phyloP scores from a whole-genome alignment of 2,113 vertebrate species.

The Paramormyrops kingsleyae region DNA sequence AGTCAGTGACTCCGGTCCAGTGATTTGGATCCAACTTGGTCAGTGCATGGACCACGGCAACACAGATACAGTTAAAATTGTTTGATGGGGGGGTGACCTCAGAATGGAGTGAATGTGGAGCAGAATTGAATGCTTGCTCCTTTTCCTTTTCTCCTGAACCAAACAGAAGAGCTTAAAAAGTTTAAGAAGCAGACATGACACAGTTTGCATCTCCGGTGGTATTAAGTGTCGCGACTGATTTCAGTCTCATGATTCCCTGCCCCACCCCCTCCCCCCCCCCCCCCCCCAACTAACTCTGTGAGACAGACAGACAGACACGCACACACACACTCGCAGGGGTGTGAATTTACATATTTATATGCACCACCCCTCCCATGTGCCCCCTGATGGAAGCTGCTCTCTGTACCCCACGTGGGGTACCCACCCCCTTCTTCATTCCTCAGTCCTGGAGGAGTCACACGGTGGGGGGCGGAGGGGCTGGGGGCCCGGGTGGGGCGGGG shows the following conservation, averaged over 20 bases:
- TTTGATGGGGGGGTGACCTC: slow-evolving; percentile 42
- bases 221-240: slow-evolving; percentile 36
- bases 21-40: slow-evolving; percentile 13
- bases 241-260: slow-evolving; percentile 33
- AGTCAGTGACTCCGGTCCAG: slow-evolving; percentile 15
- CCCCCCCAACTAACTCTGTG: slow-evolving; percentile 46
- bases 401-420: not conserved
- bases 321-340: slow-evolving; percentile 21
- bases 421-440: not conserved
- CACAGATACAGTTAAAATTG: slow-evolving; percentile 33
- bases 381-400: not conserved
- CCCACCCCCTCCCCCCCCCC: slow-evolving; percentile 46
- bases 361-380: not conserved
- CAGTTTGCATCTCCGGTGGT: slow-evolving; percentile 58
- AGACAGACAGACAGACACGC: slow-evolving; percentile 12
- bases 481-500: not conserved
- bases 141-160: slow-evolving; percentile 26
- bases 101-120: slow-evolving; percentile 31
- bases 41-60: slow-evolving; percentile 31
- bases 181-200: slow-evolving; percentile 55
- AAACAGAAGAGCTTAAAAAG: slow-evolving; percentile 49
- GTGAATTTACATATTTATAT: slow-evolving; percentile 15
- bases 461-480: not conserved
- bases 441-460: not conserved
- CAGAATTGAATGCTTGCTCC: slow-evolving; percentile 46